Base-by-base conservation (phyloP, 2,888 invertebrate species). In the Polymixis flavicincta region DNA sequence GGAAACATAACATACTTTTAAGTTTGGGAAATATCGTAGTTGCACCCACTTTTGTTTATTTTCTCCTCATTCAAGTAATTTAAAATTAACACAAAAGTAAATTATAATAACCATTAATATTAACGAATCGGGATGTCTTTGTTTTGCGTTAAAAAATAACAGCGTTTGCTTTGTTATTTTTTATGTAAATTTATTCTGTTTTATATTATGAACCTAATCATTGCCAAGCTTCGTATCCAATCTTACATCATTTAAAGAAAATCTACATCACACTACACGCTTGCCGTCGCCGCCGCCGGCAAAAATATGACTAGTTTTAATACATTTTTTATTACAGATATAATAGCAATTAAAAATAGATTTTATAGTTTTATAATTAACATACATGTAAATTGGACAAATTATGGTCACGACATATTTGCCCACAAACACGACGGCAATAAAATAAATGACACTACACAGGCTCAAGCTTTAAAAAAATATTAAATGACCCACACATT, bases 281-380 rank as follows among this genome's bases (percentile, higher is more conserved):
- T 63, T 67, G 63, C 68, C 72, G 74, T 64, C 65, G 74, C 69
- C 28, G 78, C 76, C 87, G 88, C 77, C 87, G 87, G 87, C 71
- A 75, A 84, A 82, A 80, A 76, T 72, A 76, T 60, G 25, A 68
- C 11, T 57, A 55, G 22, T 17, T 11, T 19, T 69, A 68, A 78
- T 65, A 13, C 42, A 45, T 45, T 76, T 83, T 78, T 79, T 79
- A 85, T 69, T 59, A 77, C 63, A 80, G 19, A 74, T 81, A 80
- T 83, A 76, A 80, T 72, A 65, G 66, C 69, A 82, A 87, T 84
- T 86, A 84, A 76, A 82, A 77, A 81, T 76, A 74, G 54, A 74
- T 80, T 86, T 88, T 83, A 89, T 83, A 75, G 78, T 67, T 78
- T 88, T 85, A 85, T 88, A 89, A 90, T 91, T 83, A 89, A 80